Base-by-base conservation (phyloP, 1,140 invertebrate genomes). In the Lepidotrigona ventralis region DNA sequence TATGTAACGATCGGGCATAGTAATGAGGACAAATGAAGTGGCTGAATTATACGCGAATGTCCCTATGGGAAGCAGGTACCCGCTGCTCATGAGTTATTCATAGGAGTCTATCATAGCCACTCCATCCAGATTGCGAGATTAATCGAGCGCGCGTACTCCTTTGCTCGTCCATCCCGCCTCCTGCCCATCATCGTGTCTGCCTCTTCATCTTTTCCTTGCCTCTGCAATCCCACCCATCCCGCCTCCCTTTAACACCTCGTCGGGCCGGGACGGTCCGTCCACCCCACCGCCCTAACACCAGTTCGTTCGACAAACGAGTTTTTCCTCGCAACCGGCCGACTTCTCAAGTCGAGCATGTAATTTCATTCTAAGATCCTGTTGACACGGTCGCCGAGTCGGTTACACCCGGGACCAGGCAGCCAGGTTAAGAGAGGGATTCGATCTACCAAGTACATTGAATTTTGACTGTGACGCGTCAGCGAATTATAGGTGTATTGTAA, bases 21-120 rank as follows among this genome's bases (percentile, higher is more conserved):
- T 93, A 93, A 93, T 93, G 91, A 93, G 91, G 92, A 93, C 92
- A 93, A 93, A 93, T 93, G 92, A 93, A 93, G 92, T 93, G 91
- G 90, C 91, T 93, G 91, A 93, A 93, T 93, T 93, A 93, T 93
- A 92, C 90, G 89, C 88, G 89, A 92, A 91, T 91, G 91, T 93
- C 92, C 90, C 91, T 89, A 89, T 90, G 91, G 91, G 90, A 89
- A 89, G 83, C 87, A 90, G 90, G 88, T 91, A 92, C 87, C 84
- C 84, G 84, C 84, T 83, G 88, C 92, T 93, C 92, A 93, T 93
- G 92, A 93, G 91, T 93, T 93, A 93, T 93, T 93, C 92, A 93
- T 92, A 87, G 91, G 89, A 91, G 91, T 92, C 92, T 93, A 93
- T 93, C 92, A 92, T 93, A 93, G 91, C 91, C 90, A 93, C 92